Conservation (phyloP, 2,797 vertebrate species). For the Alfaro cultratus region DNA sequence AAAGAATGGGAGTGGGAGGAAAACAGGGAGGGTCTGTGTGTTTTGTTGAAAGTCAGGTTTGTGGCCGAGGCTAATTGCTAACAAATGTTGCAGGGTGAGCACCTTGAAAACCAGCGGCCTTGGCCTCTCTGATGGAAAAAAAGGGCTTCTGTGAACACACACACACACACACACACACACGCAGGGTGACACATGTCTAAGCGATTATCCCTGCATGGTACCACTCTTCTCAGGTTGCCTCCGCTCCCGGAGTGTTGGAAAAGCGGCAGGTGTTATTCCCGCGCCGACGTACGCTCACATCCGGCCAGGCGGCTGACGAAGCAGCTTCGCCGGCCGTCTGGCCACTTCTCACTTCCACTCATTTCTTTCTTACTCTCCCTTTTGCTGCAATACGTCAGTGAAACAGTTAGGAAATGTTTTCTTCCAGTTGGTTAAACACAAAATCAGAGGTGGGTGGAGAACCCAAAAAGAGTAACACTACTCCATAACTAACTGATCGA, state of each 20-base stretch:
- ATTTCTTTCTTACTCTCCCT: neutral
- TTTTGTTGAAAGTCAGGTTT: conserved; percentile 69
- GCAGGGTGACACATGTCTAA: neutral
- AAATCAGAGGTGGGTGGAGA: neutral
- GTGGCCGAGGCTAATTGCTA: conserved; percentile 82
- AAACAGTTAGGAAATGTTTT: neutral
- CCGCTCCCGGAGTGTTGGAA: conserved; percentile 25
- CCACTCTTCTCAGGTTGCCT: conserved; percentile 33
- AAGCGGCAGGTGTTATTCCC: conserved; percentile 63
- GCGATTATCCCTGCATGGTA: conserved; percentile 49
- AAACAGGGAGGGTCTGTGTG: conserved; percentile 56
- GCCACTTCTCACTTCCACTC: conserved; percentile 8
- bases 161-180: too few species aligned
- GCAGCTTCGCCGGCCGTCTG: conserved; percentile 31
- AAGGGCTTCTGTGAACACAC: conserved; percentile 23
- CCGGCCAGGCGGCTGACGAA: conserved; percentile 46
- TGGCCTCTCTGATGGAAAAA: conserved; percentile 49
- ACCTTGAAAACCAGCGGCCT: conserved; percentile 71
- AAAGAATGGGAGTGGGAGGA: conserved; percentile 14
- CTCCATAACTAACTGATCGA: too few species aligned
- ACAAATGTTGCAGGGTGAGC: conserved; percentile 82
- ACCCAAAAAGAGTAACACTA: too few species aligned
- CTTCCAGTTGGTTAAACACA: neutral
- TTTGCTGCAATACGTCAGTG: neutral
- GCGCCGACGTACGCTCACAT: conserved; percentile 30